phyloP scores from a whole-genome alignment of 2,113 vertebrate species.

The Parotia lawesii region DNA sequence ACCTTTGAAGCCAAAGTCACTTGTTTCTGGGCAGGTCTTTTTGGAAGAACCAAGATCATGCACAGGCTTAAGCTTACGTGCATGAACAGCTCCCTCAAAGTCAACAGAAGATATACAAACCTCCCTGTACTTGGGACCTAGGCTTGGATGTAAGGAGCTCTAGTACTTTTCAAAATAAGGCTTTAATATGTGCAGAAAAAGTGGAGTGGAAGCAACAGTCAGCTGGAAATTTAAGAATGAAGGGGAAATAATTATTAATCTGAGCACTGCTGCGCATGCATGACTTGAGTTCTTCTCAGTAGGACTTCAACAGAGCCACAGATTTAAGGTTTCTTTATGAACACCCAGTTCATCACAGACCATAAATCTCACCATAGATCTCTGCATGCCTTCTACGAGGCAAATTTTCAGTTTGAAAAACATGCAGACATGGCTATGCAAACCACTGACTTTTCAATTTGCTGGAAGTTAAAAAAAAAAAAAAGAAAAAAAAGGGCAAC shows the following conservation, averaged over 20 bases:
- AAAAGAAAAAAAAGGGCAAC: background rate
- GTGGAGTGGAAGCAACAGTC: background rate
- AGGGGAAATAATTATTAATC: conserved; percentile 6
- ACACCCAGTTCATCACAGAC: background rate
- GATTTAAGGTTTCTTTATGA: conserved; percentile 26
- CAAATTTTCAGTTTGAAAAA: background rate
- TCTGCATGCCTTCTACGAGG: background rate
- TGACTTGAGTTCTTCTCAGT: background rate
- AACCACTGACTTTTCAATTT: background rate
- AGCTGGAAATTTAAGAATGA: conserved; percentile 3
- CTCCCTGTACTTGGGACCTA: background rate
- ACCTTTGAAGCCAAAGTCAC: background rate
- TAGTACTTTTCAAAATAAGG: background rate
- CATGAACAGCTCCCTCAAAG: background rate
- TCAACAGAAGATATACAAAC: background rate
- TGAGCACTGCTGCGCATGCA: background rate
- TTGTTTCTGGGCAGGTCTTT: background rate
- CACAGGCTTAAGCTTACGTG: background rate
- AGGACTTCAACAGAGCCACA: background rate
- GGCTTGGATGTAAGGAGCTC: background rate
- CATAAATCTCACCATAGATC: conserved; percentile 9
- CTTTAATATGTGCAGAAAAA: background rate
- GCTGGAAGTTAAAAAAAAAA: background rate
- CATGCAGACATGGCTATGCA: background rate
- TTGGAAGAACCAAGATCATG: background rate